Evolutionary conservation across 2,113 vertebrate genomes (phyloP), one percentile per base, ranked within the genome.

Genomic region (Rhinoptilus africanus): DNA sequence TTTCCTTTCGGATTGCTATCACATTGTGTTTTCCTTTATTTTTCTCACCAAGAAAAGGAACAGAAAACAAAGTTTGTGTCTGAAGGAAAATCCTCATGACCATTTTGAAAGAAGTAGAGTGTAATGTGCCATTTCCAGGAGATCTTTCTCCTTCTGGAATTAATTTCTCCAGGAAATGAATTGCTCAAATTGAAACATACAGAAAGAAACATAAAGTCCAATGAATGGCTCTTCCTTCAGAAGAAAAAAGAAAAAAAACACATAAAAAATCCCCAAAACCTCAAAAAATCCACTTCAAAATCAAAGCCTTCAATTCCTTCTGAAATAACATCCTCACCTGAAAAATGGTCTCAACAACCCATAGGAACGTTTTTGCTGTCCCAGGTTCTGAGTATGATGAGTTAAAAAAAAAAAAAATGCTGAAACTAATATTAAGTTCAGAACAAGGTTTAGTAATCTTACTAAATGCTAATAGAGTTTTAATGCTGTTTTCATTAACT

Each of bases 401-500:
- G 39, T 87, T 71, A 69, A 20, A 83, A 71, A 91, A 69, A 54
- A 54, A 54, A 41, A 30, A 16, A 2, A 2, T 2, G 12, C 6
- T 66, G 89, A 62, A 92, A 83, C 37, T 67, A 83, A 66, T 69
- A 81, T 62, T 72, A 96, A 96, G 81, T 82, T 66, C 48, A 79
- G 93, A 87, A 91, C 15, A 76, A 92, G 88, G 17, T 77, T 72
- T 28, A 30, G 56, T 74, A 95, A 91, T 93, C 94, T 96, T 81
- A 51, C 69, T 72, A 87, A 95, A 97, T 89, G 95, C 71, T 93
- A 94, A 96, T 92, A 26, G 85, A 92, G 71, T 88, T 96, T 96
- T 97, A 97, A 93, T 89, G 93, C 93, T 89, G 68, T 83, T 96
- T 97, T 96, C 96, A 98, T 98, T 98, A 98, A 97, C 95, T 97